Evolutionary conservation across 2,888 invertebrate species (phyloP).

Genomic region (Apantesis nais): DNA sequence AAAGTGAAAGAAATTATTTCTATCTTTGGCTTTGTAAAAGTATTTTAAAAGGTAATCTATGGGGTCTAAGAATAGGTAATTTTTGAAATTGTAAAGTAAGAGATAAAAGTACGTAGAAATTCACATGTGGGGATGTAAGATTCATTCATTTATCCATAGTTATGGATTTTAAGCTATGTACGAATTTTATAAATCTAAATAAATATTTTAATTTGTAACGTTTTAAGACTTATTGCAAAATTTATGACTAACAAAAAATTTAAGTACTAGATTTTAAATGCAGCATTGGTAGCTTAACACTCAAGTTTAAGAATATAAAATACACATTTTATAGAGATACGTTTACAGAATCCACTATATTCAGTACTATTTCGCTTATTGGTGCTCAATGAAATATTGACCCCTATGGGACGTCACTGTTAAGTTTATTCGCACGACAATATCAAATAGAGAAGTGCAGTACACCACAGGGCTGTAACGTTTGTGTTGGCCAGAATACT

Average conservation of each 20-base stretch:
- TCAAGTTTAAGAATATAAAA: neutral
- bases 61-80: constrained; percentile 23
- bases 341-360: constrained; percentile 2
- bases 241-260: neutral
- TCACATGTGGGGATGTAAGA: neutral
- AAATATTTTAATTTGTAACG: neutral
- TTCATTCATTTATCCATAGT: neutral
- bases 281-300: neutral
- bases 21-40: constrained; percentile 38
- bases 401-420: constrained; percentile 1
- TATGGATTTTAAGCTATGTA: neutral
- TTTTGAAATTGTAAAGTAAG: neutral
- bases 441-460: neutral
- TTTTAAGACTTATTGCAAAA: neutral
- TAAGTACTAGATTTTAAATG: neutral
- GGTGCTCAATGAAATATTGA: neutral
- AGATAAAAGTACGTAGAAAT: constrained; percentile 8
- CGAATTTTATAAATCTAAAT: neutral
- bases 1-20: constrained; percentile 23
- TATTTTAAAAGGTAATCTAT: constrained; percentile 19
- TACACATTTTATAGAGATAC: neutral
- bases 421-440: neutral
- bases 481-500: constrained; percentile 71
- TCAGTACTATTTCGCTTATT: neutral
- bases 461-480: constrained; percentile 8